Evolutionary conservation across 2,797 vertebrate genomes (phyloP), one percentile per base, ranked within the genome.

Genomic region (Phataginus tricuspis): DNA sequence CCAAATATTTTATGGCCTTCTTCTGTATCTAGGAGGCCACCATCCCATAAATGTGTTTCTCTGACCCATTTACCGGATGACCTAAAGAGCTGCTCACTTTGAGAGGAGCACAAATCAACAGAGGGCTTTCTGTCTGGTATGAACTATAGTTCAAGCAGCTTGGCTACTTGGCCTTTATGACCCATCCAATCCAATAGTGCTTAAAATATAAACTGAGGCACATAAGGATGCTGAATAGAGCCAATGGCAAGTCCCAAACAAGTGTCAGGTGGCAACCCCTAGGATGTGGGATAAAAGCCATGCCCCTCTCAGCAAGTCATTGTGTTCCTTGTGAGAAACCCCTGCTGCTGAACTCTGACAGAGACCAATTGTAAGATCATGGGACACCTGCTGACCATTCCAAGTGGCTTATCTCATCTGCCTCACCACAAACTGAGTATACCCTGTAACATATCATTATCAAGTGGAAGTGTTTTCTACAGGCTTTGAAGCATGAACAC

Each of bases 261-360:
- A 71, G 16, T 88, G 4, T 66, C 95, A 55, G 7, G 19, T n/a
- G 19, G 57, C 2, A 0, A 75, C 12, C 49, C 42, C 68, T 11
- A 27, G 19, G 23, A 37, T 15, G 87, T 75, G 64, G 86, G 86
- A 84, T 39, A 23, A 83, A 87, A 93, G 93, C 53, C 69, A 86
- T 71, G 51, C 45, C 80, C 80, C 92, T 95, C 87, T 63, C 85
- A 80, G 37, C 45, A 95, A 79, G 57, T 55, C 64, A 71, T 68
- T 77, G 34, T 69, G 78, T 27, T 57, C 57, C 66, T 84, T 31
- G 4, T 18, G 11, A 95, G 31, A 82, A 88, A 75, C 57, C 84
- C 71, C 75, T 34, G 66, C 82, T 61, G 9, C 39, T 59, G n/a
- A 53, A 59, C 82, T 91, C 69, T 42, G 63, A 78, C 23, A 55